Percentiles rank a stretch among this genome's conserved stretches.
phyloP scores from a whole-genome alignment of 2,888 invertebrate species.

The Limnephilus lunatus region DNA sequence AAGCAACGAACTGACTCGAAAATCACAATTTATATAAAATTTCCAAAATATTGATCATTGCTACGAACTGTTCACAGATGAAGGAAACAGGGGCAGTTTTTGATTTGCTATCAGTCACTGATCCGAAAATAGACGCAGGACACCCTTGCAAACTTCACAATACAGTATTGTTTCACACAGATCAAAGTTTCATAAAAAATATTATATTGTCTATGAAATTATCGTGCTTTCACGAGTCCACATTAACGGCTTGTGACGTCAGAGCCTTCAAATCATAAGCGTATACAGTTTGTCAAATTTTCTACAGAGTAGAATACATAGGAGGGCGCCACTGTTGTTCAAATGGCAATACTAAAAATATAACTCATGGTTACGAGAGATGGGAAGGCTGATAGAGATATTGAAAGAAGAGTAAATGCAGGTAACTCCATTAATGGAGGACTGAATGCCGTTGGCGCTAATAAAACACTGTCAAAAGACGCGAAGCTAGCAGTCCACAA shows the following conservation, averaged over 20 bases:
- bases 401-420: no score
- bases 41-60: constrained; percentile 58
- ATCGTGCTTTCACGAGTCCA: neutral
- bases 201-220: neutral
- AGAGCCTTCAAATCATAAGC: neutral
- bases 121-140: constrained; percentile 76
- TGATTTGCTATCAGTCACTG: constrained; percentile 71
- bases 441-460: no score
- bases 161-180: constrained; percentile 29
- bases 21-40: constrained; percentile 35
- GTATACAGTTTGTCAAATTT: no score
- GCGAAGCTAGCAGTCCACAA: no score
- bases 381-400: no score
- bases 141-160: constrained; percentile 30
- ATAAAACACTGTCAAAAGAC: no score
- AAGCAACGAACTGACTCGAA: constrained; percentile 17
- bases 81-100: constrained; percentile 25
- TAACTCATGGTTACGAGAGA: no score
- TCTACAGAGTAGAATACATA: no score
- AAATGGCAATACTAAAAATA: no score
- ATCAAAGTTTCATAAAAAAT: neutral
- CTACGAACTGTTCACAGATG: constrained; percentile 39
- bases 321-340: no score
- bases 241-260: neutral
- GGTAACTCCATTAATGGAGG: no score